Base-by-base conservation (phyloP, 2,113 vertebrate genomes). In the Leptocoma aspasia region DNA sequence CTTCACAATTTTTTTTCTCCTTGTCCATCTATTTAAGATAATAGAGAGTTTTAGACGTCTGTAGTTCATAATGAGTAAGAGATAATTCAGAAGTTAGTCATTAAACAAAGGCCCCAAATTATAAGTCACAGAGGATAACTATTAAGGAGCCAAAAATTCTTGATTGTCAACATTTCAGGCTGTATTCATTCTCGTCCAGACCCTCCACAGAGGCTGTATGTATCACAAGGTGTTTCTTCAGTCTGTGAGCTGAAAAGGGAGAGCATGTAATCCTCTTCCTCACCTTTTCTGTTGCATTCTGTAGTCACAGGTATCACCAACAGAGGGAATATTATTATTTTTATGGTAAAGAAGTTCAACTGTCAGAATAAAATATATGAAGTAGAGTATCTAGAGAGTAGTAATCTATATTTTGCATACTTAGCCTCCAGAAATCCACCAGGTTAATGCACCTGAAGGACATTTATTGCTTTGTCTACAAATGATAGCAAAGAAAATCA, bases 151-250 rank as follows among this genome's bases (percentile, higher is more conserved):
- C 8, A 64, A 42, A 60, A 86, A 53, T 70, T 49, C 26, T 56
- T 60, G 6, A 44, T 2, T 45, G 19, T 41, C 71, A 89, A 24
- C 8, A 21, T 37, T 71, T 56, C 13, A 57, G 3, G 0, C 8
- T 27, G 2, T 54, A 10, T 59, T 80, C 26, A 82, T 2, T 12
- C 15, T 54, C 1, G 0, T 2, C 3, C 15, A 91, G 9, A 44
- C 4, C 10, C 45, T 88, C 31, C 31, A 70, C 5, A 53, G 42
- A 61, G 11, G 17, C 19, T 50, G 4, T 10, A 20, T 26, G 27
- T 86, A 44, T 47, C 7, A 52, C 35, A 80, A 63, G 6, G 12
- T 65, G 6, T 52, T 82, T 68, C 22, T 66, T 60, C 49, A 54
- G 15, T 50, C 33, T 80, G 13, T 12, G 60, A 84, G 2, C 8